Conservation (phyloP, 2,797 vertebrate species). For the Schizopygopsis pylzovi region DNA sequence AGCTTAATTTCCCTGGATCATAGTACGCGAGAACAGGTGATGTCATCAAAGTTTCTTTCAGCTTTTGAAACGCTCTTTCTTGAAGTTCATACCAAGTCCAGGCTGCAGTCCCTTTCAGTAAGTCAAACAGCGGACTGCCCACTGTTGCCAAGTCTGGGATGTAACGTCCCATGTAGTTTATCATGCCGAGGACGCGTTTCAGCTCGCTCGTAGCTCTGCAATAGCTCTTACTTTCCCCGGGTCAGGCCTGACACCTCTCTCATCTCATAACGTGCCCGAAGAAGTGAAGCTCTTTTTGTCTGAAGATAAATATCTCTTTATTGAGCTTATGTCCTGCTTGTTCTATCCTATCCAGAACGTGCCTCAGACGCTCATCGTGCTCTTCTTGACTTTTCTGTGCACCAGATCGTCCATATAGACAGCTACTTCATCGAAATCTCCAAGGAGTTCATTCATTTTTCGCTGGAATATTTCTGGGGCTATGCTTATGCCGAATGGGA, state of each 20-base stretch:
- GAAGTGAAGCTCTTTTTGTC: not conserved
- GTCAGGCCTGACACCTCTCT: not conserved
- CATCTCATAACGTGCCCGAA: not conserved
- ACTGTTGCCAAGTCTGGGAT: not conserved
- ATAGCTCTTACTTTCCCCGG: not conserved
- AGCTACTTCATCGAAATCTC: not conserved
- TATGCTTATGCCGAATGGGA: constrained; percentile 40
- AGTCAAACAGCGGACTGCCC: not conserved
- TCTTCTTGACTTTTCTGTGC: not conserved
- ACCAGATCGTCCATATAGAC: constrained; percentile 11
- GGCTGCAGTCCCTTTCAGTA: not conserved
- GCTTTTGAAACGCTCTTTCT: not conserved
- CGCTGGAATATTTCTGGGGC: constrained; percentile 28
- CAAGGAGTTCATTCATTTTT: constrained; percentile 36
- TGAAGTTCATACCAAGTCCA: not conserved
- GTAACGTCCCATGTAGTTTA: not conserved
- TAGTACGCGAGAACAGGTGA: not conserved
- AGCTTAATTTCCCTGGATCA: not conserved
- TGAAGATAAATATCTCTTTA: not conserved
- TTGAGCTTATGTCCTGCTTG: not conserved
- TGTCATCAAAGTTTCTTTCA: not conserved
- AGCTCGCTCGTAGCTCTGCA: not conserved
- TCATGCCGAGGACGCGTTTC: not conserved
- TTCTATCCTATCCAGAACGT: not conserved
- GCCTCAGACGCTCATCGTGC: not conserved